Percentiles rank a stretch among this genome's conserved stretches.
Conservation (phyloP, 2,113 vertebrate genomes). For the Nyctereutes procyonoides region DNA sequence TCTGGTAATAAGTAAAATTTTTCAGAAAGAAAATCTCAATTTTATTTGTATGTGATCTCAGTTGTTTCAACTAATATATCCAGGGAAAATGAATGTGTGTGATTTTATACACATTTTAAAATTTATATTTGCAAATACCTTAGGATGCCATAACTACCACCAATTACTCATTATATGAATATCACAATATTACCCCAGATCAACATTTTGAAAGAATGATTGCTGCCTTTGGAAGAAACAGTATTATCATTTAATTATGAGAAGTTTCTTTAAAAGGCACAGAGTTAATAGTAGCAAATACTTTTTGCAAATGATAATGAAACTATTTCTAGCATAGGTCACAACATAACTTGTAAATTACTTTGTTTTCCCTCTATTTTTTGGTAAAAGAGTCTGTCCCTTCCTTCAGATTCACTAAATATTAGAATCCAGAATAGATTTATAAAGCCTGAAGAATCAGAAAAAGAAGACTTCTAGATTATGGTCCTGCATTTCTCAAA, state of each 20-base stretch:
- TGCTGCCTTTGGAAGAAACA: not conserved
- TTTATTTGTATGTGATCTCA: not conserved
- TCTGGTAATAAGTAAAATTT: not conserved
- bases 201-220: not conserved
- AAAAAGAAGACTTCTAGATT: not conserved
- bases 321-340: not conserved
- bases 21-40: not conserved
- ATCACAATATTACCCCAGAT: not conserved
- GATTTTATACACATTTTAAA: not conserved
- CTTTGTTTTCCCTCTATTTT: not conserved
- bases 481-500: not conserved
- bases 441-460: not conserved
- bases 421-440: not conserved
- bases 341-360: not conserved
- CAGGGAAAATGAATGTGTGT: not conserved
- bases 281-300: not conserved
- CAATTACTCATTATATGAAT: not conserved
- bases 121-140: not conserved
- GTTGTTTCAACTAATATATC: not conserved
- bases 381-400: not conserved
- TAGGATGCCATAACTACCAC: not conserved
- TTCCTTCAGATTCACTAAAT: not conserved
- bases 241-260: not conserved
- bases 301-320: not conserved
- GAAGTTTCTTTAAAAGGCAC: conserved; percentile 2